Percentiles rank a stretch among this genome's conserved stretches.
Conservation (phyloP, 2,797 vertebrate genomes). For the Euthynnus affinis region DNA sequence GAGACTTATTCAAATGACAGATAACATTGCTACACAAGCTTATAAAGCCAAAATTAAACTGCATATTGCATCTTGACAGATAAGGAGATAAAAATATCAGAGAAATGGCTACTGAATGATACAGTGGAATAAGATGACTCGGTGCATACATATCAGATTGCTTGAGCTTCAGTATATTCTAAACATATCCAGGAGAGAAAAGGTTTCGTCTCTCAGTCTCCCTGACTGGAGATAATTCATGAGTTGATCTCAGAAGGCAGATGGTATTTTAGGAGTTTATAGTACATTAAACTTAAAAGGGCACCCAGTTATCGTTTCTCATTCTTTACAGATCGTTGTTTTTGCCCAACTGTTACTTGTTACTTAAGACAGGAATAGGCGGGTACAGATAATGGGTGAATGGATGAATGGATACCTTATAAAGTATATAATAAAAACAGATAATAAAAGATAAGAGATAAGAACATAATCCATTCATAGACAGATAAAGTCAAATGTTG, state of each 20-base stretch:
- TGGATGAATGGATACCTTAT: not conserved
- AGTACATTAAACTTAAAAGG: constrained; percentile 38
- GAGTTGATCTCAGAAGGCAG: constrained; percentile 34
- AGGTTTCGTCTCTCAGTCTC: constrained; percentile 33
- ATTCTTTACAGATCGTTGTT: constrained; percentile 5
- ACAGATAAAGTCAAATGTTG: not conserved
- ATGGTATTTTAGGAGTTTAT: constrained; percentile 38
- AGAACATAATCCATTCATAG: not conserved
- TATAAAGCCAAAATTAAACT: constrained; percentile 15
- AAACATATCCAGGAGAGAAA: constrained; percentile 29
- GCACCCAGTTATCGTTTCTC: not conserved
- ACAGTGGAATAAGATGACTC: constrained; percentile 15
- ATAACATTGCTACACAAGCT: not conserved
- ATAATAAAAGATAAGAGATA: not conserved
- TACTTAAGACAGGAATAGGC: not conserved
- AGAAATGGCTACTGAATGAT: constrained; percentile 5
- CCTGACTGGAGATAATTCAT: constrained; percentile 32
- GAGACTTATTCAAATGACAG: constrained; percentile 5
- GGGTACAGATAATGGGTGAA: not conserved
- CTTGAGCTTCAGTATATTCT: constrained; percentile 22
- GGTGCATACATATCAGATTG: constrained; percentile 22
- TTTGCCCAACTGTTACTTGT: not conserved
- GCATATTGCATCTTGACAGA: not conserved
- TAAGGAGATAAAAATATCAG: constrained; percentile 16
- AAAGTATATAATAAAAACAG: not conserved